Evolutionary conservation across 2,888 invertebrate genomes (phyloP).

Genomic region (Hemistola chrysoprasaria): DNA sequence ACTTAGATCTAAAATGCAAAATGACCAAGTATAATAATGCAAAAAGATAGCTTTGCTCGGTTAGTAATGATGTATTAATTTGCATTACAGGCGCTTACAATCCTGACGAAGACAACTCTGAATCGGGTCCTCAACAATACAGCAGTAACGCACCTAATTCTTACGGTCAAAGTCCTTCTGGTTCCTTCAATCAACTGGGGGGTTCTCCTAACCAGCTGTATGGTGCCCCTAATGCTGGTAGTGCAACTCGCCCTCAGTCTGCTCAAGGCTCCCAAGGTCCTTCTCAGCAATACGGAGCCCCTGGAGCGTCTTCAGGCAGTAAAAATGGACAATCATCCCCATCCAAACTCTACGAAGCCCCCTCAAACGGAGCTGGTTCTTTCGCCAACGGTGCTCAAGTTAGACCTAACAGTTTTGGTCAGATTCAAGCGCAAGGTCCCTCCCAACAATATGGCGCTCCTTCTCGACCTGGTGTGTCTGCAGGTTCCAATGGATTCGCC

Average conservation of each 20-base stretch:
- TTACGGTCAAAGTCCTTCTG: conserved; percentile 20
- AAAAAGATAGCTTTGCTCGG: too few relatives aligned
- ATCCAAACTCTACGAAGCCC: conserved; percentile 19
- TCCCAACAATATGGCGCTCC: conserved; percentile 26
- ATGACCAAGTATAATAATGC: too few relatives aligned
- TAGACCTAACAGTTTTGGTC: conserved; percentile 13
- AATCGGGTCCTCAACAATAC: conserved; percentile 36
- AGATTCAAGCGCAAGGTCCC: conserved; percentile 9
- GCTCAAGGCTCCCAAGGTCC: conserved; percentile 17
- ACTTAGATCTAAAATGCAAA: too few relatives aligned
- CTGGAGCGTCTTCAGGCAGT: conserved; percentile 8
- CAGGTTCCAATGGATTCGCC: conserved; percentile 8
- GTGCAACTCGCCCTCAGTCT: conserved; percentile 9
- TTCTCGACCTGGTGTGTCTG: conserved; percentile 10
- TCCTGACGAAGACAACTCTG: conserved; percentile 58
- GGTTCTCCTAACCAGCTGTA: conserved; percentile 14
- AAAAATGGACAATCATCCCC: conserved; percentile 20
- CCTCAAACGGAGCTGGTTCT: conserved; percentile 7
- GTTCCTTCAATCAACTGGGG: conserved; percentile 15
- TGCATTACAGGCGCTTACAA: conserved; percentile 67
- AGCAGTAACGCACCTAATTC: conserved; percentile 27
- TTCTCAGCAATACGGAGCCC: conserved; percentile 27
- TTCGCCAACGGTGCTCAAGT: conserved; percentile 12
- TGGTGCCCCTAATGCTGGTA: conserved; percentile 15
- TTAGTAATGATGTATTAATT: too few relatives aligned